Evolutionary conservation across 2,888 invertebrate genomes (phyloP), one percentile per base, ranked within the genome.

Genomic region (Dryomyza anilis): DNA sequence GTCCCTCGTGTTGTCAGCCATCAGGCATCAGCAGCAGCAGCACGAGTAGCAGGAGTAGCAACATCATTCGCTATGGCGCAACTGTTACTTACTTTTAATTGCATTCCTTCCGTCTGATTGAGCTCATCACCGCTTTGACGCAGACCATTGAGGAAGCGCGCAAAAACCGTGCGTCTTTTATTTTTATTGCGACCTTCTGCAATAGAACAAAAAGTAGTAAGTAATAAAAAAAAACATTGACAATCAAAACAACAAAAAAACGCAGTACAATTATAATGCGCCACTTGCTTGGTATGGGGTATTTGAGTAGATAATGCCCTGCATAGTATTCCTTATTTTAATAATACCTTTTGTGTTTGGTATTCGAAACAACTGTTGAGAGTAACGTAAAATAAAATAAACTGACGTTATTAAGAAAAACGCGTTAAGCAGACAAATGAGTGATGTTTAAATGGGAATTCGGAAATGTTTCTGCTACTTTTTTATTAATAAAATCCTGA

Each of bases 31-130:
- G 33, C 30, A n/a, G 23, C 16, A 1, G 16, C 10, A 8, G 46
- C 25, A 10, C 3, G 58, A 43, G 21, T 57, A n/a, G 14, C 7
- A 8, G 12, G 2, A 3, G 6, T 29, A 23, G 33, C 6, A n/a
- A n/a, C n/a, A n/a, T n/a, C 14, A 21, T 33, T 21, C 23, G 23
- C n/a, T 25, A 39, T 8, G 21, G 45, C 33, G 16, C 36, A 60
- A 60, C 36, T 71, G 67, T 70, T 64, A 75, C 81, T 79, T 76
- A 83, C 82, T 79, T 83, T 83, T 71, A 83, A 73, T 76, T 83
- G 82, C 80, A 83, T 83, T 74, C 81, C 83, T 75, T 83, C 83
- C 66, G 76, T 76, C 65, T 80, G 82, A 72, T 79, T 81, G 62
- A 82, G 76, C 68, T 83, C 83, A 71, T 81, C 82, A 64, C 77